phyloP scores from a whole-genome alignment of 2,797 vertebrate genomes.

The Enoplosus armatus region DNA sequence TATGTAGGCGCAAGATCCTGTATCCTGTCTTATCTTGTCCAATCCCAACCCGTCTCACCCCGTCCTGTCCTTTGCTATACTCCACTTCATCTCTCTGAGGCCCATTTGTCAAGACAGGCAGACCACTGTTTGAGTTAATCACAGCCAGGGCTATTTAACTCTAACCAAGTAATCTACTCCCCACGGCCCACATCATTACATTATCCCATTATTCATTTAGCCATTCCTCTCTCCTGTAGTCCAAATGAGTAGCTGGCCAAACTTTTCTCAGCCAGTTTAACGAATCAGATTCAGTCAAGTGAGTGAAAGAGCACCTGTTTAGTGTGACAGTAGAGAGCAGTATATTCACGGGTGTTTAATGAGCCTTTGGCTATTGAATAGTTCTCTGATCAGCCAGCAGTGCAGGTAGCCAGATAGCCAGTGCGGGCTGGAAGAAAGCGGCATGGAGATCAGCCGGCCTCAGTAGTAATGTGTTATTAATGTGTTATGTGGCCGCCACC shows the following conservation, averaged over 20 bases:
- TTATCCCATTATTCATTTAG: conserved; percentile 42
- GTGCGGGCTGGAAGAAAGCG: conserved; percentile 11
- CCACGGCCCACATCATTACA: conserved; percentile 33
- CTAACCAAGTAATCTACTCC: conserved; percentile 33
- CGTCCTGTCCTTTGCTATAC: neutral
- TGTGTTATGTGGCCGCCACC: conserved; percentile 65
- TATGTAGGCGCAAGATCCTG: neutral
- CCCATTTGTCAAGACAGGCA: conserved; percentile 29
- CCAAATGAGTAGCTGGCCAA: conserved; percentile 21
- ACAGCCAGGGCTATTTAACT: conserved; percentile 32
- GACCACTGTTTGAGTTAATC: conserved; percentile 40
- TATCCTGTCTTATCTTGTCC: neutral
- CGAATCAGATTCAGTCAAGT: conserved; percentile 11
- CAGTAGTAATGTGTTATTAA: conserved; percentile 70
- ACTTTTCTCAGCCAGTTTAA: conserved; percentile 32
- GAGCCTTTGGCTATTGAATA: too few relatives aligned
- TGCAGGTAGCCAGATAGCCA: conserved; percentile 2
- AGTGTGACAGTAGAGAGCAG: neutral
- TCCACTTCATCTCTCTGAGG: conserved; percentile 15
- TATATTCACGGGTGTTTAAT: neutral
- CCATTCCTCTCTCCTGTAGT: conserved; percentile 18
- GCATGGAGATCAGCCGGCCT: conserved; percentile 41
- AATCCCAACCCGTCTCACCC: neutral
- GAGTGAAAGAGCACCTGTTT: conserved; percentile 8
- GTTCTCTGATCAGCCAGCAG: neutral